phyloP scores from a whole-genome alignment of 2,888 invertebrate genomes.

The Cantharis rustica region DNA sequence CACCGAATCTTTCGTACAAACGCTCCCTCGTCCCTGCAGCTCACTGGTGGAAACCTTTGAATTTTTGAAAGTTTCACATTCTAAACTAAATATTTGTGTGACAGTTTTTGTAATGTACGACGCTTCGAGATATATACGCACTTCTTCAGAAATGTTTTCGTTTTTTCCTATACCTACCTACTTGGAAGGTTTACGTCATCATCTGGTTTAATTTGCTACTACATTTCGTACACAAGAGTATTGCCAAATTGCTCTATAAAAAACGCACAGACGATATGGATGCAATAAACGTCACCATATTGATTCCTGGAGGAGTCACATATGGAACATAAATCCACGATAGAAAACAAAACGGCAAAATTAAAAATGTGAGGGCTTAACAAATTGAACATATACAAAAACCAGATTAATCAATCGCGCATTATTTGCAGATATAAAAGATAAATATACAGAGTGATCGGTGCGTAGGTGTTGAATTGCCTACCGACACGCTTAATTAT shows the following conservation, averaged over 20 bases:
- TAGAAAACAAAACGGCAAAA: neutral
- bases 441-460: neutral
- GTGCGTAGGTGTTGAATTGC: neutral
- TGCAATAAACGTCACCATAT: neutral
- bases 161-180: slow-evolving; percentile 3
- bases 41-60: neutral
- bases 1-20: neutral
- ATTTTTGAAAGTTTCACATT: slow-evolving; percentile 13
- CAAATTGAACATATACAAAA: neutral
- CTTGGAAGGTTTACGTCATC: neutral
- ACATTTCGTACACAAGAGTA: neutral
- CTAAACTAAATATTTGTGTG: slow-evolving; percentile 22
- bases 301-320: neutral
- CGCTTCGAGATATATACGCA: slow-evolving; percentile 5
- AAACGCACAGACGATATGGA: neutral
- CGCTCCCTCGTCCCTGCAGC: neutral
- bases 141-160: slow-evolving; percentile 4
- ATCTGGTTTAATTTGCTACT: neutral
- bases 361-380: neutral
- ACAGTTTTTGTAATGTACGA: slow-evolving; percentile 22
- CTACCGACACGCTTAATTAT: neutral
- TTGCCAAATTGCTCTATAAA: neutral
- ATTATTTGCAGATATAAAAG: neutral
- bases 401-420: neutral
- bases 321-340: neutral